A percentile compares a stretch with the other conserved stretches of the same genome.
These are phyloP conservation scores for Halcyon smyrnensis DNA, from an alignment of 2,797 vertebrate genomes.

Conservation along the genomic window DNA sequence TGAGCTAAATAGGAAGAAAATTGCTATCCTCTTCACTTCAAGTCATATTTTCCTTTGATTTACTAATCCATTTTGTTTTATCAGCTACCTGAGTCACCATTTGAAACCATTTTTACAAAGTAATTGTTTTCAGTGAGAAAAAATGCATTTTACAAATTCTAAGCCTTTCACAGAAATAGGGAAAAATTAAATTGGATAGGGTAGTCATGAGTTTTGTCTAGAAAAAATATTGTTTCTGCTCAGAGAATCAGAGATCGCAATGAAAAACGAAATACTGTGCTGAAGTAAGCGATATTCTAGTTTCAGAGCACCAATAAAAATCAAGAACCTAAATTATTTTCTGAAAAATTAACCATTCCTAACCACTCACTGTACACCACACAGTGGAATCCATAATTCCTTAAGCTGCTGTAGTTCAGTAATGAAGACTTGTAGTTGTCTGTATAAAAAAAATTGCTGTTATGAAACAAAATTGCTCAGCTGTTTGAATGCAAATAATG, in stretches of 20 bases:
- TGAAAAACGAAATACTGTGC: neutral
- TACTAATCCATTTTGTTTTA: slow-evolving; percentile 43
- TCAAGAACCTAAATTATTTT: neutral
- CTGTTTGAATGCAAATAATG: neutral
- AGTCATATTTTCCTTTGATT: slow-evolving; percentile 45
- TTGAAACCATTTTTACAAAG: neutral
- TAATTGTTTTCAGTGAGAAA: slow-evolving; percentile 30
- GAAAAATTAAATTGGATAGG: slow-evolving; percentile 1
- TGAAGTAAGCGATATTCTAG: neutral
- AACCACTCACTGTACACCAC: neutral
- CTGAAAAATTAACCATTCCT: neutral
- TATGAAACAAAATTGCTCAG: neutral
- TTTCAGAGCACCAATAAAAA: neutral
- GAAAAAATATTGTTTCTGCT: neutral
- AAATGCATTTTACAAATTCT: slow-evolving; percentile 22
- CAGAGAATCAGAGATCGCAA: neutral
- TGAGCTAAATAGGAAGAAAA: slow-evolving; percentile 22
- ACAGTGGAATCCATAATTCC: neutral
- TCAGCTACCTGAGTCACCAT: slow-evolving; percentile 3
- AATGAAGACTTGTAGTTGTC: neutral
- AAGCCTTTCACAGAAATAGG: neutral
- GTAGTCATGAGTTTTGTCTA: neutral
- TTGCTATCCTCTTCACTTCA: neutral
- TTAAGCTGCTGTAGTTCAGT: neutral
- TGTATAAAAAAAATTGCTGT: neutral